phyloP scores from a whole-genome alignment of 2,797 vertebrate species.

The Lophotriccus pileatus region DNA sequence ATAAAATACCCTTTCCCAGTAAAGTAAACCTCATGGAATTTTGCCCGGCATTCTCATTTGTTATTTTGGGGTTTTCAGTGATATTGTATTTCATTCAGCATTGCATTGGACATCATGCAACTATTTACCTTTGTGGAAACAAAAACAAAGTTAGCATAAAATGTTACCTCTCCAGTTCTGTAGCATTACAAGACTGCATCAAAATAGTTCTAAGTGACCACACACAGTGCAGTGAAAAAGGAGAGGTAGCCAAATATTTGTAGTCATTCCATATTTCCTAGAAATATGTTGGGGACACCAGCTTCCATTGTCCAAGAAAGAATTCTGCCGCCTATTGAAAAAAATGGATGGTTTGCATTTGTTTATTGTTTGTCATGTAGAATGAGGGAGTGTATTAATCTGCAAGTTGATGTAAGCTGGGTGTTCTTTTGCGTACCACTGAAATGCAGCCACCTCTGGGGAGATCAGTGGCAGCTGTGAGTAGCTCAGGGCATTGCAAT shows the following conservation, averaged over 20 bases:
- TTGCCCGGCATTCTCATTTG: not conserved
- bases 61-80: not conserved
- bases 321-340: slow-evolving; percentile 11
- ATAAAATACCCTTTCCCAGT: not conserved
- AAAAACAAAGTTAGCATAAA: not conserved
- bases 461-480: slow-evolving; percentile 44
- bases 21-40: not conserved
- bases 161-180: not conserved
- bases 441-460: slow-evolving; percentile 62
- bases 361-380: slow-evolving; percentile 3
- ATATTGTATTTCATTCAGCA: not conserved
- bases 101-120: not conserved
- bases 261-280: not conserved
- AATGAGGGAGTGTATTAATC: slow-evolving; percentile 24
- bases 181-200: not conserved
- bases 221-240: not conserved
- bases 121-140: not conserved
- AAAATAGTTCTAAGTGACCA: not conserved
- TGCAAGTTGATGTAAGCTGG: slow-evolving; percentile 3
- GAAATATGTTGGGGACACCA: not conserved
- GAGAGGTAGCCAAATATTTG: not conserved
- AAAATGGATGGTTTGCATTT: slow-evolving; percentile 16
- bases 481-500: slow-evolving; percentile 18
- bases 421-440: not conserved
- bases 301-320: not conserved